Percentiles rank a stretch among this genome's conserved stretches.
These are phyloP conservation scores for Papio anubis DNA, from an alignment of 2,113 vertebrate species.

Conservation along the genomic window DNA sequence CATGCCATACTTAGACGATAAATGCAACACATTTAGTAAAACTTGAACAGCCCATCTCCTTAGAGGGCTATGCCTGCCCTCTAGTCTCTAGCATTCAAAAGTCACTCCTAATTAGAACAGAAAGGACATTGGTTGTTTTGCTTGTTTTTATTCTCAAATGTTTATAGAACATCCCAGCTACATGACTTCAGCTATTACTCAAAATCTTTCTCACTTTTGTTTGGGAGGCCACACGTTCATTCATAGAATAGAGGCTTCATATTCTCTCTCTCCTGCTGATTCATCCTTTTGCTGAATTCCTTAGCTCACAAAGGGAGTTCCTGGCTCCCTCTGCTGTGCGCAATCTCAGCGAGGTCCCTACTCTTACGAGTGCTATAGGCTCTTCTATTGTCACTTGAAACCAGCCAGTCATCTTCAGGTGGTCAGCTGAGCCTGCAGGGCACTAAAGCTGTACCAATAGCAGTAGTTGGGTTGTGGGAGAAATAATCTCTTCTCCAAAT, in stretches of 20 bases:
- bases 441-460: too few relatives aligned
- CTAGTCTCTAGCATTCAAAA: background rate
- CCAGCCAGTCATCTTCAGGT: background rate
- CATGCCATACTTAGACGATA: background rate
- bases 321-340: background rate
- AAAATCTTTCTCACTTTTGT: background rate
- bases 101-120: slow-evolving; percentile 19
- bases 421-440: rapidly evolving
- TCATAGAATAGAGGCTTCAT: background rate
- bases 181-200: background rate
- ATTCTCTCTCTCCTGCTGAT: background rate
- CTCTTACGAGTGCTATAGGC: background rate
- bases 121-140: background rate
- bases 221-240: background rate
- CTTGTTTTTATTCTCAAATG: background rate
- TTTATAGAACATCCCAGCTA: background rate
- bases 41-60: background rate
- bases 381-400: background rate
- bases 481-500: background rate
- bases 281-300: background rate
- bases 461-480: background rate
- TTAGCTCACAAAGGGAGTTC: background rate
- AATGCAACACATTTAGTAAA: background rate
- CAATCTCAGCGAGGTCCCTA: background rate
- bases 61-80: background rate